A percentile compares a stretch with the other conserved stretches of the same genome.
phyloP scores from a whole-genome alignment of 2,888 invertebrate genomes.

The Mycogona germanica region DNA sequence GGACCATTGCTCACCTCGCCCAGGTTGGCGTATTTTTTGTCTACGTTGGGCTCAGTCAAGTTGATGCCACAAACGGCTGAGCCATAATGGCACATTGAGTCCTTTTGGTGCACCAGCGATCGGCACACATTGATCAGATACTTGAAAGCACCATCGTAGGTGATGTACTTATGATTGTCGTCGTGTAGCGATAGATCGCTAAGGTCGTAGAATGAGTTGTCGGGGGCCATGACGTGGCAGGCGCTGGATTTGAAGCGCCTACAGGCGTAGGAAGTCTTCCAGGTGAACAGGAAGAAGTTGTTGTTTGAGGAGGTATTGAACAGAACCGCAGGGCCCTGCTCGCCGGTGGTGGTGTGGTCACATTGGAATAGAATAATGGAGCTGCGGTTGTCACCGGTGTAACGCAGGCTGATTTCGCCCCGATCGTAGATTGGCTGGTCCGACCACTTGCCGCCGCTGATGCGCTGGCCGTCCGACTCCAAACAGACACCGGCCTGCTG shows the following conservation, averaged over 20 bases:
- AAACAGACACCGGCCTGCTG: slow-evolving; percentile 15
- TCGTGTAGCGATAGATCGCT: slow-evolving; percentile 6
- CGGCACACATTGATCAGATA: slow-evolving; percentile 16
- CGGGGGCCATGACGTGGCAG: not conserved
- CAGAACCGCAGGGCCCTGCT: slow-evolving; percentile 2
- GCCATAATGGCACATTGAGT: slow-evolving; percentile 12
- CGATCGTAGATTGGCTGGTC: not conserved
- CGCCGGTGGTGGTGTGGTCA: not conserved
- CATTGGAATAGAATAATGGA: not conserved
- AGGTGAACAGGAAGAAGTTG: not conserved
- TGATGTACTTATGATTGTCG: slow-evolving; percentile 4
- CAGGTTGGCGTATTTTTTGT: slow-evolving; percentile 9
- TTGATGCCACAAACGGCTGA: slow-evolving; percentile 15
- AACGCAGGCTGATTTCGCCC: slow-evolving; percentile 2
- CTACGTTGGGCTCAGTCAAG: not conserved
- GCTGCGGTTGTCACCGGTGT: not conserved
- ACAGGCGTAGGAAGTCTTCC: slow-evolving; percentile 14
- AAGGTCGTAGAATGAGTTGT: slow-evolving; percentile 14
- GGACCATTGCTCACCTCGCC: slow-evolving; percentile 17
- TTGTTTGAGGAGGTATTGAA: not conserved
- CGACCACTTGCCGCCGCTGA: slow-evolving; percentile 8
- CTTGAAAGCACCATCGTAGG: slow-evolving; percentile 11
- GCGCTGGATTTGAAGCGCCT: slow-evolving; percentile 2
- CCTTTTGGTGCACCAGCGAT: slow-evolving; percentile 8
- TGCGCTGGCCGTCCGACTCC: not conserved